These are phyloP conservation scores for Melanostigma gelatinosum DNA, from an alignment of 2,113 vertebrate species.

Conservation along the genomic window DNA sequence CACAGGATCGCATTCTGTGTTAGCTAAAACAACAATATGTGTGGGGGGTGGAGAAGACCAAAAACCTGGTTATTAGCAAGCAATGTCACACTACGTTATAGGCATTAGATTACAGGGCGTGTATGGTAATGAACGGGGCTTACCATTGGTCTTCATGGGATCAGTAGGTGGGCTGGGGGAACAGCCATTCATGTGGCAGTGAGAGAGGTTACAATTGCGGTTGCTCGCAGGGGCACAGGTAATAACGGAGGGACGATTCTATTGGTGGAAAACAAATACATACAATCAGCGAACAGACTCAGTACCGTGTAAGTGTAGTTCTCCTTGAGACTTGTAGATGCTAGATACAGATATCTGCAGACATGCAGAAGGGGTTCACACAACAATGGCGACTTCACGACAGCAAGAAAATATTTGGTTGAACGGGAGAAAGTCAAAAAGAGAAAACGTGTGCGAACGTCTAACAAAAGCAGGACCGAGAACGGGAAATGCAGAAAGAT, in stretches of 20 bases:
- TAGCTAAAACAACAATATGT: constrained; percentile 68
- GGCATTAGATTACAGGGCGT: not conserved
- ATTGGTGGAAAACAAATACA: not conserved
- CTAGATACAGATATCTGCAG: not conserved
- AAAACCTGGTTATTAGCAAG: not conserved
- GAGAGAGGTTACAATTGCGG: constrained; percentile 93
- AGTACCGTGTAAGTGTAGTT: not conserved
- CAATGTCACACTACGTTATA: not conserved
- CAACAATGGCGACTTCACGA: no score
- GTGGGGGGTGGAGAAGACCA: constrained; percentile 3
- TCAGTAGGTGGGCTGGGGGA: constrained; percentile 74
- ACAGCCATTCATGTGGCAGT: constrained; percentile 91
- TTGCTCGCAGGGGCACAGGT: constrained; percentile 93
- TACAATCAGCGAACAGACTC: not conserved
- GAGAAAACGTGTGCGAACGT: not conserved
- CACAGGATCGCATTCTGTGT: constrained; percentile 91
- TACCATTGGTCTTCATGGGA: constrained; percentile 80
- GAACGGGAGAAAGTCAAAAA: not conserved
- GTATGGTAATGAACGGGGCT: not conserved
- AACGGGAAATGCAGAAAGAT: not conserved
- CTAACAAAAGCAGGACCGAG: not conserved
- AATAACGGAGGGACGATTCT: constrained; percentile 98
- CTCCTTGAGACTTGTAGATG: not conserved
- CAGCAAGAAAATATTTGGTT: not conserved
- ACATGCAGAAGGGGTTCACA: not conserved